phyloP scores from a whole-genome alignment of 2,888 invertebrate genomes.

The Orthonychiurus folsomi region DNA sequence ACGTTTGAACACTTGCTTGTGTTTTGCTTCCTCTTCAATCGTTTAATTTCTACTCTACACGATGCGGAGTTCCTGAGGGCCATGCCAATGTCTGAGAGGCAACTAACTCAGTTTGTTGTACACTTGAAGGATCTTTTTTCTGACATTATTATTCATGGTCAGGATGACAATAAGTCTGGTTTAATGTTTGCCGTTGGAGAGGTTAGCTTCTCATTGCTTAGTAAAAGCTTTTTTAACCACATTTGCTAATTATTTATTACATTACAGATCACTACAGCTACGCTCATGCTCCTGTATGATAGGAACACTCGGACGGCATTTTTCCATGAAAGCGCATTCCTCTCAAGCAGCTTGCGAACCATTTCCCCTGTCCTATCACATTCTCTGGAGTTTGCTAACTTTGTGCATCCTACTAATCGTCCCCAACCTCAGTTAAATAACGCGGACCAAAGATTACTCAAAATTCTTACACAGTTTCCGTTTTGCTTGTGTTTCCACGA shows the following conservation, averaged over 20 bases:
- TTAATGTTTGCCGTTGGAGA: too few relatives aligned
- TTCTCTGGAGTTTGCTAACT: slow-evolving; percentile 49
- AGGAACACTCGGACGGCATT: slow-evolving; percentile 75
- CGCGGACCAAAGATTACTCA: slow-evolving; percentile 74
- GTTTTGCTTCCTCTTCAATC: slow-evolving; percentile 72
- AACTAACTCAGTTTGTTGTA: slow-evolving; percentile 14
- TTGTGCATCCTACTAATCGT: slow-evolving; percentile 11
- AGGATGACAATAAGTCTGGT: too few relatives aligned
- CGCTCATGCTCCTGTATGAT: slow-evolving; percentile 71
- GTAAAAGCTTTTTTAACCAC: too few relatives aligned
- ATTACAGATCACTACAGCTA: slow-evolving; percentile 24
- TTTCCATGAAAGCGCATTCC: slow-evolving; percentile 64
- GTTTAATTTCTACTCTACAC: slow-evolving; percentile 71
- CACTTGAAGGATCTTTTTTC: too few relatives aligned
- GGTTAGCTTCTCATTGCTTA: too few relatives aligned
- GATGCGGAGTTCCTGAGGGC: slow-evolving; percentile 68
- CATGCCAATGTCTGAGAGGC: slow-evolving; percentile 42
- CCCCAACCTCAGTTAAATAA: background rate
- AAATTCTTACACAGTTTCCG: slow-evolving; percentile 82
- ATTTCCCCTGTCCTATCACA: slow-evolving; percentile 32
- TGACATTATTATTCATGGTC: too few relatives aligned
- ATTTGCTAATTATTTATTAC: background rate
- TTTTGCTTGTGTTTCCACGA: slow-evolving; percentile 89
- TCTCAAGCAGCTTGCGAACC: slow-evolving; percentile 47
- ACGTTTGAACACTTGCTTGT: slow-evolving; percentile 49